Evolutionary conservation across 2,888 invertebrate genomes (phyloP).

Genomic region (Glyphotaelius pellucidus): DNA sequence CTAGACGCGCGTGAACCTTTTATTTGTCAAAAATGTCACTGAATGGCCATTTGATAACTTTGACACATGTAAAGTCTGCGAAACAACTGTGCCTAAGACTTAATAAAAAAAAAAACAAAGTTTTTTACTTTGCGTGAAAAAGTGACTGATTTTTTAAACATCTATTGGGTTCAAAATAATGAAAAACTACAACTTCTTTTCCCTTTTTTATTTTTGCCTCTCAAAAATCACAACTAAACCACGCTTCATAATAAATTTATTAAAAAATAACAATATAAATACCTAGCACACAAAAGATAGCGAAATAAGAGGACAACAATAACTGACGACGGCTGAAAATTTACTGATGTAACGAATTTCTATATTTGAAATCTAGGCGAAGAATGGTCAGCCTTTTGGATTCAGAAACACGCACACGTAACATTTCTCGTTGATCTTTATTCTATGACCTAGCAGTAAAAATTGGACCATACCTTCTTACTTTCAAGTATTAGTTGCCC

Average conservation of each 20-base stretch:
- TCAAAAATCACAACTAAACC: not conserved
- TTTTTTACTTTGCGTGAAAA: not conserved
- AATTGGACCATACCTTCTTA: not conserved
- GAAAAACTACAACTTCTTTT: not conserved
- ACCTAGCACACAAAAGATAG: not conserved
- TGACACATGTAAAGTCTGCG: too few relatives aligned
- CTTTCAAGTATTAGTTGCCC: not conserved
- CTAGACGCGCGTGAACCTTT: too few relatives aligned
- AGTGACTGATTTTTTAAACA: not conserved
- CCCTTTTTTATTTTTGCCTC: not conserved
- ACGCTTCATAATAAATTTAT: not conserved
- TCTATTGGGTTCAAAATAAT: not conserved
- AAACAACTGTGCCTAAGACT: too few relatives aligned
- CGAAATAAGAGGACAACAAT: too few relatives aligned
- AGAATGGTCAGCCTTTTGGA: too few relatives aligned
- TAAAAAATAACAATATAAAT: not conserved
- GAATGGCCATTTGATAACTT: too few relatives aligned
- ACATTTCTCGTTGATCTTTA: not conserved
- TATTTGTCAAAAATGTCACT: too few relatives aligned
- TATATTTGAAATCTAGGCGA: too few relatives aligned
- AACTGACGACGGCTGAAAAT: too few relatives aligned
- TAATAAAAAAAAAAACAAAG: not conserved
- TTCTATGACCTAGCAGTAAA: not conserved
- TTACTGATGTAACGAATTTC: too few relatives aligned
- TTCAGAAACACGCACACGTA: too few relatives aligned